Conservation (phyloP, 2,888 invertebrate species). For the Leptogaster cylindrica region DNA sequence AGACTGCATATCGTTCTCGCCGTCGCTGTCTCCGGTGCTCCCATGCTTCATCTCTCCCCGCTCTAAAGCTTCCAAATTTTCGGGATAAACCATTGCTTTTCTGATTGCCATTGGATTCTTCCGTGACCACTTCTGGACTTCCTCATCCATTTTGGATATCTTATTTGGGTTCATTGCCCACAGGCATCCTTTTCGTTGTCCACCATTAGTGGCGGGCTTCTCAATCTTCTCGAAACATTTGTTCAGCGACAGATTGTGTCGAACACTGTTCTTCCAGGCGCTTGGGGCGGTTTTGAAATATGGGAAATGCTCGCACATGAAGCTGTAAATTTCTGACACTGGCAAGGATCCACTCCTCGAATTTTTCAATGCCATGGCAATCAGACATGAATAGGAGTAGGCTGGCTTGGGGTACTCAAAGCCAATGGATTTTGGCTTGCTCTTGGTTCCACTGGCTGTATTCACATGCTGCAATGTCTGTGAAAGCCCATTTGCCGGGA, state of each 20-base stretch:
- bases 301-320: slow-evolving; percentile 98
- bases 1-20: slow-evolving; percentile 61
- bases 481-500: not conserved
- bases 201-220: slow-evolving; percentile 86
- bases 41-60: slow-evolving; percentile 88
- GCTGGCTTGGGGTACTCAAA: slow-evolving; percentile 89
- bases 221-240: slow-evolving; percentile 99
- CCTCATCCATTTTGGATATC: slow-evolving; percentile 96
- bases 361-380: slow-evolving; percentile 97
- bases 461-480: not conserved
- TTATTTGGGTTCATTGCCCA: slow-evolving; percentile 98
- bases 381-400: slow-evolving; percentile 97
- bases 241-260: slow-evolving; percentile 95
- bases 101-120: slow-evolving; percentile 93
- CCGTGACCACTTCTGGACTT: slow-evolving; percentile 96
- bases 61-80: slow-evolving; percentile 81
- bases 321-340: slow-evolving; percentile 97
- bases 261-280: slow-evolving; percentile 98
- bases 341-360: slow-evolving; percentile 92
- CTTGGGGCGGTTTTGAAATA: slow-evolving; percentile 98
- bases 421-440: slow-evolving; percentile 52
- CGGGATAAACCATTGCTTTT: slow-evolving; percentile 93
- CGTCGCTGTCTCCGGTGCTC: slow-evolving; percentile 68
- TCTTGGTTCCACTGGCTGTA: slow-evolving; percentile 47
- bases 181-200: slow-evolving; percentile 85